Conservation (phyloP, 2,113 vertebrate genomes). For the Pogona vitticeps region DNA sequence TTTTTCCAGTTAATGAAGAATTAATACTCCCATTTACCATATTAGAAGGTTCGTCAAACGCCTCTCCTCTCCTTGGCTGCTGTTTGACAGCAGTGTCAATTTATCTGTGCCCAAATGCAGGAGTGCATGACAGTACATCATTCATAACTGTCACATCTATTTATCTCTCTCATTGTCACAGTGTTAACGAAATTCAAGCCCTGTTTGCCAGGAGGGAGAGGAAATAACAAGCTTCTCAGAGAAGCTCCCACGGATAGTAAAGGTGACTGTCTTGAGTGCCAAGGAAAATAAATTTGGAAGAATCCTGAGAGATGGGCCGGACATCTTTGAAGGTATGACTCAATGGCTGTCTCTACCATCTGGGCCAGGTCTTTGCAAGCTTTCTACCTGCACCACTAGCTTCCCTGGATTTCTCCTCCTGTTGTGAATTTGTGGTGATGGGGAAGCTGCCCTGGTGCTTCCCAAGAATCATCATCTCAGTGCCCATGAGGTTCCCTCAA, state of each 20-base stretch:
- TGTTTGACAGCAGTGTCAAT: constrained; percentile 90
- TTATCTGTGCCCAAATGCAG: constrained; percentile 81
- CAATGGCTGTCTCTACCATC: too few species aligned
- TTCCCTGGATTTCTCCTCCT: too few species aligned
- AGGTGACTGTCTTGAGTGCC: background rate
- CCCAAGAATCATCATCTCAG: too few species aligned
- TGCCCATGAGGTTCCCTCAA: too few species aligned
- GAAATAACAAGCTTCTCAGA: constrained; percentile 62
- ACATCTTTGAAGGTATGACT: too few species aligned
- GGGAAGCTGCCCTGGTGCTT: too few species aligned
- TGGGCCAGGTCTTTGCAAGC: too few species aligned
- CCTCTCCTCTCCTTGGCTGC: constrained; percentile 79
- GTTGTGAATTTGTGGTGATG: too few species aligned
- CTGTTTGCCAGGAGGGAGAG: constrained; percentile 48
- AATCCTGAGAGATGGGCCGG: too few species aligned
- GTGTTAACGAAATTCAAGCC: constrained; percentile 84
- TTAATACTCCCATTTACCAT: constrained; percentile 94
- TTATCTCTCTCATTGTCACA: constrained; percentile 91
- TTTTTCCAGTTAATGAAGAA: constrained; percentile 95
- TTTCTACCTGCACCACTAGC: too few species aligned
- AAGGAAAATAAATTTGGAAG: too few species aligned
- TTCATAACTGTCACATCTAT: constrained; percentile 94
- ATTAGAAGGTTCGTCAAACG: constrained; percentile 93
- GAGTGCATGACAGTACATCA: constrained; percentile 87
- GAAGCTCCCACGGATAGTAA: constrained; percentile 1